Conservation (phyloP, 2,888 invertebrate species). For the Apoda limacodes region DNA sequence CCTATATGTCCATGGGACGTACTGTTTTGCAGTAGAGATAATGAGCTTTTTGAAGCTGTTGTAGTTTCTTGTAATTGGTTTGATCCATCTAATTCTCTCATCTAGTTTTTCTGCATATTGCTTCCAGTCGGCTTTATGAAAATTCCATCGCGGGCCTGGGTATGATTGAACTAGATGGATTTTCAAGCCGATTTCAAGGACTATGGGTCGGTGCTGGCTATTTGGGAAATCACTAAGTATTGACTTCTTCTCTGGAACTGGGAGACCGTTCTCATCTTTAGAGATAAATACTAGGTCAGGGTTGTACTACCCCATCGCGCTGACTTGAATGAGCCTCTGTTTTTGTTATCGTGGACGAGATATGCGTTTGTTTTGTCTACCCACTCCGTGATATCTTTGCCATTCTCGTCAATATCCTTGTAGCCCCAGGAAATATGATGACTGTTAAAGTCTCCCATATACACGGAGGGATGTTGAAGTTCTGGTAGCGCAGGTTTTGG, state of each 20-base stretch:
- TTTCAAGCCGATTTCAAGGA: slow-evolving; percentile 1
- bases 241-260: background rate
- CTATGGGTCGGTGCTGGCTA: slow-evolving; percentile 2
- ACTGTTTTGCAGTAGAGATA: background rate
- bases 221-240: slow-evolving; percentile 3
- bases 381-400: too few relatives aligned
- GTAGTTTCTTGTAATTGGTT: background rate
- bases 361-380: too few relatives aligned
- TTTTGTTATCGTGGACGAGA: slow-evolving; percentile 3
- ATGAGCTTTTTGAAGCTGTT: background rate
- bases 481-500: too few relatives aligned
- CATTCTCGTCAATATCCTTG: too few relatives aligned
- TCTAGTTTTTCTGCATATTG: background rate
- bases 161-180: background rate
- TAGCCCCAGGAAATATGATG: too few relatives aligned
- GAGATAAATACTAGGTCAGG: slow-evolving; percentile 2
- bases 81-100: slow-evolving; percentile 3
- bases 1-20: background rate
- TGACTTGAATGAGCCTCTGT: slow-evolving; percentile 2
- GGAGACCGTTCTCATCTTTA: background rate
- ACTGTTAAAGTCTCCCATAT: too few relatives aligned
- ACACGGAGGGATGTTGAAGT: too few relatives aligned
- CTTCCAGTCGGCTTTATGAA: slow-evolving; percentile 1
- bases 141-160: slow-evolving; percentile 3
- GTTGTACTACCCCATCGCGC: slow-evolving; percentile 4